Conservation (phyloP, 2,888 invertebrate genomes). For the Mechanitis messenoides region DNA sequence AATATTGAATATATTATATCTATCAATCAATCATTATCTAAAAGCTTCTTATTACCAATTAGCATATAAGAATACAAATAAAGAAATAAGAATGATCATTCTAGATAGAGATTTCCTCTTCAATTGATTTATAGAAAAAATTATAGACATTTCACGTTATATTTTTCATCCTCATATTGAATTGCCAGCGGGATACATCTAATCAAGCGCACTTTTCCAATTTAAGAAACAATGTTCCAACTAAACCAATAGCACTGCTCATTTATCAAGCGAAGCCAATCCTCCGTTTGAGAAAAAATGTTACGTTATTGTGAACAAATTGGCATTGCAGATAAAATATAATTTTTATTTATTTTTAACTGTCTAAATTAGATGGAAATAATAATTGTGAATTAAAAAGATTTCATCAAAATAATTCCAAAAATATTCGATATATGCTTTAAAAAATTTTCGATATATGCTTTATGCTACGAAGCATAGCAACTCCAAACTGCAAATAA, state of each 20-base stretch:
- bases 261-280: constrained; percentile 32
- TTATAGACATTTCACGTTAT: not conserved
- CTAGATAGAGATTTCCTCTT: not conserved
- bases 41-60: too few relatives aligned
- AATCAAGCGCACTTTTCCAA: constrained; percentile 29
- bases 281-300: constrained; percentile 20
- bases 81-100: not conserved
- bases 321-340: constrained; percentile 3
- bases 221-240: constrained; percentile 23
- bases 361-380: too few relatives aligned
- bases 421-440: too few relatives aligned
- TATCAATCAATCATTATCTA: too few relatives aligned
- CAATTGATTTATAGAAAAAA: not conserved
- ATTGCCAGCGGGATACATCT: constrained; percentile 16
- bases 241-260: constrained; percentile 32
- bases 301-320: constrained; percentile 4
- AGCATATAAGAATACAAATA: too few relatives aligned
- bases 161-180: constrained; percentile 7
- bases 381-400: too few relatives aligned
- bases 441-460: too few relatives aligned
- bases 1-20: too few relatives aligned
- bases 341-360: not conserved
- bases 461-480: too few relatives aligned
- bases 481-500: too few relatives aligned
- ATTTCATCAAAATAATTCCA: too few relatives aligned